A percentile compares a stretch with the other conserved stretches of the same genome.
Conservation (phyloP, 1,140 invertebrate genomes). For the Camponotus pennsylvanicus region DNA sequence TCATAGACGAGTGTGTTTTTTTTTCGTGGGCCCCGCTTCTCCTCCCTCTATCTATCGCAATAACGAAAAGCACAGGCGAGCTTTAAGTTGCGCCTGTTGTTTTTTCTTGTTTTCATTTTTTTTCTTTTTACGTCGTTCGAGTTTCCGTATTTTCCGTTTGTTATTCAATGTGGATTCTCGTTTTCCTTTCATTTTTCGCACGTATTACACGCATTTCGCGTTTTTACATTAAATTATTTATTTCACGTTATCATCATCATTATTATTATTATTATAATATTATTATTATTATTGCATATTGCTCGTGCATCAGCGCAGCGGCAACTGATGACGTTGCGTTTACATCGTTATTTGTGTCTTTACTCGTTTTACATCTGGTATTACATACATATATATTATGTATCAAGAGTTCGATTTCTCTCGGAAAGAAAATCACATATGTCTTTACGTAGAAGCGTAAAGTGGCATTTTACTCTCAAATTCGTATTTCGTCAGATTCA, state of each 20-base stretch:
- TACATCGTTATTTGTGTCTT: slow-evolving; percentile 62
- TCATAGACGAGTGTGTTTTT: slow-evolving; percentile 70
- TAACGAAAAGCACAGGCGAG: slow-evolving; percentile 71
- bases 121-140: slow-evolving; percentile 41
- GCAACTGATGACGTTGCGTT: slow-evolving; percentile 70
- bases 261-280: slow-evolving; percentile 53
- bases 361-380: slow-evolving; percentile 60
- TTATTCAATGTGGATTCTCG: slow-evolving; percentile 63
- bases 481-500: slow-evolving; percentile 71
- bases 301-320: slow-evolving; percentile 72
- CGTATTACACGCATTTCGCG: slow-evolving; percentile 62
- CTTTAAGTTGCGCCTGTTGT: slow-evolving; percentile 51
- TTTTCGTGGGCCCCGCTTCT: slow-evolving; percentile 77
- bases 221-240: slow-evolving; percentile 3
- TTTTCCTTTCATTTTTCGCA: slow-evolving; percentile 27
- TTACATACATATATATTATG: slow-evolving; percentile 14
- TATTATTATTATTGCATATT: slow-evolving; percentile 28
- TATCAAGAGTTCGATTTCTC: slow-evolving; percentile 74
- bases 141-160: slow-evolving; percentile 66
- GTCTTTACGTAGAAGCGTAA: slow-evolving; percentile 76
- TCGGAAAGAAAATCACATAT: slow-evolving; percentile 76
- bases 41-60: slow-evolving; percentile 55
- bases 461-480: slow-evolving; percentile 75
- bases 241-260: slow-evolving; percentile 8
- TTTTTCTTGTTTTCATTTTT: neutral